phyloP scores from a whole-genome alignment of 2,888 invertebrate genomes.

The Melipona bicolor region DNA sequence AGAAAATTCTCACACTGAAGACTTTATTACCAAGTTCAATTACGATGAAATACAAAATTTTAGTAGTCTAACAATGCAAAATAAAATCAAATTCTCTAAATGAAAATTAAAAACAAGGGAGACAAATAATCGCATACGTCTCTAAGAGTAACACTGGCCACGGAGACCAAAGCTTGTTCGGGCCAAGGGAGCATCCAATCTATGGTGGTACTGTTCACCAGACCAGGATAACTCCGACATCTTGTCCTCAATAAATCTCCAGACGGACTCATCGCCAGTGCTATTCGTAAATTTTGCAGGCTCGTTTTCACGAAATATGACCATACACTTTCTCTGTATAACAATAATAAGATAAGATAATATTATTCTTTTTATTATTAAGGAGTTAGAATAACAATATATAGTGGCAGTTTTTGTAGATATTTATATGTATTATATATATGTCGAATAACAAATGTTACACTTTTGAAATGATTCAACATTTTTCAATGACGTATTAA shows the following conservation, averaged over 20 bases:
- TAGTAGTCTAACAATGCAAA: no score
- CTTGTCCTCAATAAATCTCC: slow-evolving; percentile 92
- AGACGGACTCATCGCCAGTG: slow-evolving; percentile 95
- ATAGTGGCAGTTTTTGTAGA: no score
- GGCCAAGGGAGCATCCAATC: slow-evolving; percentile 99
- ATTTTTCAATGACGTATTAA: no score
- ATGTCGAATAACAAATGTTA: no score
- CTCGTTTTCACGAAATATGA: slow-evolving; percentile 91
- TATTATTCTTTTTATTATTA: not conserved
- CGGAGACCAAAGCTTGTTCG: slow-evolving; percentile 93
- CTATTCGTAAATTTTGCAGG: slow-evolving; percentile 94
- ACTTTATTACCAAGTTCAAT: no score
- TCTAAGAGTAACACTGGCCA: slow-evolving; percentile 93
- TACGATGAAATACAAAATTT: not conserved
- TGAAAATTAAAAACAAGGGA: no score
- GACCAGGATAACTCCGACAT: slow-evolving; percentile 95
- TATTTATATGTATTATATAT: no score
- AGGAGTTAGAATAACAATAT: not conserved
- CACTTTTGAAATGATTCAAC: no score
- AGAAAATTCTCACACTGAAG: no score
- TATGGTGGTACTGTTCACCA: slow-evolving; percentile 96
- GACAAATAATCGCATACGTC: slow-evolving; percentile 87
- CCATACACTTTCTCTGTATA: slow-evolving; percentile 92
- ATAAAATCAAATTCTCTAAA: no score
- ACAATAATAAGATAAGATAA: no score